Evolutionary conservation across 2,113 vertebrate species (phyloP).

Genomic region (Polypterus bichir): DNA sequence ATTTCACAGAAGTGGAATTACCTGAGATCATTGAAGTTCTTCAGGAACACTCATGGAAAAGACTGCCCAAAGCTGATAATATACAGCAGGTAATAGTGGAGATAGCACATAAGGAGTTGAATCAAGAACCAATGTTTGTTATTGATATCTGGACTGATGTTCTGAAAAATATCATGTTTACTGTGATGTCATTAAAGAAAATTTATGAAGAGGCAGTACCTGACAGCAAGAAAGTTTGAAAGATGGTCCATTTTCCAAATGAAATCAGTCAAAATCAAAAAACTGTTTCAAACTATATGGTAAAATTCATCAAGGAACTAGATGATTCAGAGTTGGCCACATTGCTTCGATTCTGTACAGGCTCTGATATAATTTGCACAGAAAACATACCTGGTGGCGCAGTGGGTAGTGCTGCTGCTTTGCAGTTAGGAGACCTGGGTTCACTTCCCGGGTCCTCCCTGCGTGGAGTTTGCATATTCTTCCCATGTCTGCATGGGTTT

Average conservation of each 20-base stretch:
- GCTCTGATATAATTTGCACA: background rate
- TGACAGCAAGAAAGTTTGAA: conserved; percentile 1
- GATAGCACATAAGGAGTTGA: background rate
- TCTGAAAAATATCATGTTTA: background rate
- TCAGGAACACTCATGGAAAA: conserved; percentile 1
- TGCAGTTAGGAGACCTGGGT: too few relatives aligned
- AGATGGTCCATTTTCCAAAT: background rate
- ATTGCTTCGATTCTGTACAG: conserved; percentile 1
- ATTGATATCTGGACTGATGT: conserved; percentile 2
- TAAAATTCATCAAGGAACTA: conserved; percentile 1
- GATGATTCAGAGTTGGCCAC: background rate
- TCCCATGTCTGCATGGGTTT: too few relatives aligned
- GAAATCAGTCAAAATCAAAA: background rate
- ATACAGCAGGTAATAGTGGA: background rate
- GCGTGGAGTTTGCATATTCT: too few relatives aligned
- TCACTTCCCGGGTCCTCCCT: too few relatives aligned
- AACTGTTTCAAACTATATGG: background rate
- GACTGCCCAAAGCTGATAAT: background rate
- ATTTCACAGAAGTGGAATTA: background rate
- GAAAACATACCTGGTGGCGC: too few relatives aligned
- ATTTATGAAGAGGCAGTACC: background rate
- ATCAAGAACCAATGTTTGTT: conserved; percentile 2
- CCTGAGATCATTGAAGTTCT: background rate
- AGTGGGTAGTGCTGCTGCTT: too few relatives aligned
- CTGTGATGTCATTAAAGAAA: background rate